These are phyloP conservation scores for Entomobrya proxima DNA, from an alignment of 2,888 invertebrate species.

Conservation along the genomic window DNA sequence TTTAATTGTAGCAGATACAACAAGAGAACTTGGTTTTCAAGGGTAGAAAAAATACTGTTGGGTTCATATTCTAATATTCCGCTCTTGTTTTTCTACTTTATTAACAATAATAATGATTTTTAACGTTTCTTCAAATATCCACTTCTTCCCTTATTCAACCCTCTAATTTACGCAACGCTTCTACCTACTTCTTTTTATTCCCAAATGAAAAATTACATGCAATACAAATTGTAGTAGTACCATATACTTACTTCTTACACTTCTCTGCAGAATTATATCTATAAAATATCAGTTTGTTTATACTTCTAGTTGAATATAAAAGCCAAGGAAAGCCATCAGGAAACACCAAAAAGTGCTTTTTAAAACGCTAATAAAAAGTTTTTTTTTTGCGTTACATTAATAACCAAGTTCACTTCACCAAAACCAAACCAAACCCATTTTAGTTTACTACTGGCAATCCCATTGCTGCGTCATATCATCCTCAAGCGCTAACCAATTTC, in stretches of 20 bases:
- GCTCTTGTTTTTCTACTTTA: slow-evolving; percentile 8
- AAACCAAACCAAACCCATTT: slow-evolving; percentile 42
- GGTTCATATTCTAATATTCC: not conserved
- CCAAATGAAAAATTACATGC: slow-evolving; percentile 38
- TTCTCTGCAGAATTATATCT: too few relatives aligned
- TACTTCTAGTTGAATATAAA: too few relatives aligned
- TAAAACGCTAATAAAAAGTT: slow-evolving; percentile 27
- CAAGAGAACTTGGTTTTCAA: not conserved
- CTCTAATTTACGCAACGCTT: slow-evolving; percentile 17
- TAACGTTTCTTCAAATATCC: not conserved
- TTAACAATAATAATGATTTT: not conserved
- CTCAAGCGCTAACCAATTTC: slow-evolving; percentile 1
- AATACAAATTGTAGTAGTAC: too few relatives aligned
- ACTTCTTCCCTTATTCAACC: not conserved
- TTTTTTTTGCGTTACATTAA: slow-evolving; percentile 9
- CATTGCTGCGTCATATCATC: too few relatives aligned
- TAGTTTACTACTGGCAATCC: not conserved
- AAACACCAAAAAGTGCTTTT: slow-evolving; percentile 40
- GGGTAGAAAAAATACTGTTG: not conserved
- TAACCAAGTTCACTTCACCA: slow-evolving; percentile 26
- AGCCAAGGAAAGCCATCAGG: slow-evolving; percentile 23
- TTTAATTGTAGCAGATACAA: slow-evolving; percentile 28
- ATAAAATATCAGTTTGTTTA: too few relatives aligned
- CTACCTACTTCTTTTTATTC: not conserved
- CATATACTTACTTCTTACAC: too few relatives aligned